Percentiles rank a stretch among this genome's conserved stretches.
These are phyloP conservation scores for Drosophila barbarae DNA, from an alignment of 2,888 invertebrate species.

Conservation along the genomic window DNA sequence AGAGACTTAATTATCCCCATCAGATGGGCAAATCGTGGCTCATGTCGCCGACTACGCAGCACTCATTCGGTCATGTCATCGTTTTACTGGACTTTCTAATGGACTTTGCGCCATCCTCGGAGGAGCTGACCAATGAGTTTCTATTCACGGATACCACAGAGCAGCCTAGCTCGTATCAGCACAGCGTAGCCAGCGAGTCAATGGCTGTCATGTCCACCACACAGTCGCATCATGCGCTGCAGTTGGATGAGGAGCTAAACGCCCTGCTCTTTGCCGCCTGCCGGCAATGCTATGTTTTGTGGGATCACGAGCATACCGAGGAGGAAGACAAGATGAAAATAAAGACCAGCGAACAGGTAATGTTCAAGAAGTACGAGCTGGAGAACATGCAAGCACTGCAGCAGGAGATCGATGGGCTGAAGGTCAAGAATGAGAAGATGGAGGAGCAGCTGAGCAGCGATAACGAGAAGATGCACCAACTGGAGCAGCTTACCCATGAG, in stretches of 20 bases:
- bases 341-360: constrained; percentile 60
- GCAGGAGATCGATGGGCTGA: constrained; percentile 46
- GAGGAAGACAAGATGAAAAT: constrained; percentile 65
- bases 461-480: constrained; percentile 51
- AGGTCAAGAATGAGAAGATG: constrained; percentile 49
- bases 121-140: constrained; percentile 43
- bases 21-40: constrained; percentile 76
- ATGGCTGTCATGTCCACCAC: constrained; percentile 41
- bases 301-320: constrained; percentile 71
- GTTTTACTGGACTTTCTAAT: constrained; percentile 76
- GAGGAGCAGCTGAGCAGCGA: constrained; percentile 47
- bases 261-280: constrained; percentile 57
- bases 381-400: constrained; percentile 52
- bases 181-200: constrained; percentile 46
- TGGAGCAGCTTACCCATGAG: constrained; percentile 34
- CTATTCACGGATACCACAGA: constrained; percentile 54
- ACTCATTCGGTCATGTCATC: constrained; percentile 77
- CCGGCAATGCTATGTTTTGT: constrained; percentile 66
- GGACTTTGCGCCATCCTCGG: constrained; percentile 64
- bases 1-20: constrained; percentile 76
- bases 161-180: constrained; percentile 46
- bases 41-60: constrained; percentile 78
- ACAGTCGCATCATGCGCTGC: constrained; percentile 23
- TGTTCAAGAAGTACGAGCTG: constrained; percentile 58
- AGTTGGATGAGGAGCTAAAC: constrained; percentile 66